phyloP scores from a whole-genome alignment of 2,888 invertebrate species.

The Aelia acuminata region DNA sequence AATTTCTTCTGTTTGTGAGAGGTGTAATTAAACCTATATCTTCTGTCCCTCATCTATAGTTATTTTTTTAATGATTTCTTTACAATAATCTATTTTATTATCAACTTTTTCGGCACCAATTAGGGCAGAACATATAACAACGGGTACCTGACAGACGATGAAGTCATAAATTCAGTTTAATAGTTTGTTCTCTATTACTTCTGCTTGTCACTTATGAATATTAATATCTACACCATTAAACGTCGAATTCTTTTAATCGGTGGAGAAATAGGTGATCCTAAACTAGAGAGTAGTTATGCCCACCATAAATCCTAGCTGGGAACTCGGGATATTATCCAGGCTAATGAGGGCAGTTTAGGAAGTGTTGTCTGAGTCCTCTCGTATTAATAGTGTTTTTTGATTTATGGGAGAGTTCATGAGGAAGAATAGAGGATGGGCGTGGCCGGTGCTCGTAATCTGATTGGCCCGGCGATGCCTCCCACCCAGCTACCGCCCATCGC shows the following conservation, averaged over 20 bases:
- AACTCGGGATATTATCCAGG: background rate
- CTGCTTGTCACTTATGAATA: conserved; percentile 8
- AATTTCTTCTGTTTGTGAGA: background rate
- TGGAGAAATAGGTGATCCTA: background rate
- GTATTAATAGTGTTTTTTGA: conserved; percentile 7
- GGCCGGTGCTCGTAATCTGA: background rate
- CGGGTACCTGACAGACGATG: background rate
- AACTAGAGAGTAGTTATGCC: background rate
- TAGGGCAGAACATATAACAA: background rate
- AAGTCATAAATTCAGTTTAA: background rate
- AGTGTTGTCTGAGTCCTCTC: conserved; percentile 27
- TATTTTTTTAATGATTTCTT: no score
- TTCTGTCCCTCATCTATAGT: background rate
- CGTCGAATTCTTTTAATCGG: background rate
- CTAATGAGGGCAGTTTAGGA: conserved; percentile 17
- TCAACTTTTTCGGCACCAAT: background rate
- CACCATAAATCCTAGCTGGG: background rate
- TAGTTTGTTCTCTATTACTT: background rate
- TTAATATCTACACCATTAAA: background rate
- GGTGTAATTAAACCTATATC: background rate
- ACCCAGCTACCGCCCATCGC: background rate
- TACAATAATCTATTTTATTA: background rate
- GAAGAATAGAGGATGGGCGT: background rate
- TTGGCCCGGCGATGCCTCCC: background rate
- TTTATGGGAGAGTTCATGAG: conserved; percentile 2